A percentile compares a stretch with the other conserved stretches of the same genome.
These are phyloP conservation scores for Eupithecia insigniata DNA, from an alignment of 2,888 invertebrate genomes.

Conservation along the genomic window DNA sequence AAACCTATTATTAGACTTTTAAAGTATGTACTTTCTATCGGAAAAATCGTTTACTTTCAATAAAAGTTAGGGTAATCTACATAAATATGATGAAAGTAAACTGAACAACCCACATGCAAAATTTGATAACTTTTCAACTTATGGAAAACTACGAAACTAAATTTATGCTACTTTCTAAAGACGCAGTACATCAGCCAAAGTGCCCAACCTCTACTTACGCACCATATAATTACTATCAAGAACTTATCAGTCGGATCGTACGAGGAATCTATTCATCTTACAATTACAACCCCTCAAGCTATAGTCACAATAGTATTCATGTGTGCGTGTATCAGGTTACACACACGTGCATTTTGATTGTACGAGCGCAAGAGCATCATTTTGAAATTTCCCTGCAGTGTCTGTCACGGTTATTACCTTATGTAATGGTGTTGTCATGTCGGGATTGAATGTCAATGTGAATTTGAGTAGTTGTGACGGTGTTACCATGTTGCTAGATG, in stretches of 20 bases:
- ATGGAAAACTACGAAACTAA: neutral
- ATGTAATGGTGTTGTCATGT: constrained; percentile 45
- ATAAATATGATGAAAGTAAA: neutral
- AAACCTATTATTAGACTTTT: constrained; percentile 11
- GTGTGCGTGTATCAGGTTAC: constrained; percentile 43
- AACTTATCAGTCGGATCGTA: constrained; percentile 36
- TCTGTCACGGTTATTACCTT: constrained; percentile 48
- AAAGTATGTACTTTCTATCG: neutral
- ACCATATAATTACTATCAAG: constrained; percentile 39
- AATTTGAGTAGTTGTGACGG: constrained; percentile 35
- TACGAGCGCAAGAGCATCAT: constrained; percentile 39
- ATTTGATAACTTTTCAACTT: neutral
- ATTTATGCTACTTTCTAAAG: constrained; percentile 6
- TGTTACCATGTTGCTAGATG: constrained; percentile 37
- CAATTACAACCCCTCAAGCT: constrained; percentile 27
- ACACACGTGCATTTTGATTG: constrained; percentile 41
- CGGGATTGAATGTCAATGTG: constrained; percentile 46
- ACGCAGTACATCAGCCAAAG: constrained; percentile 28
- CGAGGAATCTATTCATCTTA: constrained; percentile 38
- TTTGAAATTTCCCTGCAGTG: constrained; percentile 43
- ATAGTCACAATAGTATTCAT: constrained; percentile 34
- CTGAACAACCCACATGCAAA: neutral
- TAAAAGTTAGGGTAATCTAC: neutral
- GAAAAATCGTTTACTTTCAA: neutral
- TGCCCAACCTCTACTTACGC: constrained; percentile 35